A percentile compares a stretch with the other conserved stretches of the same genome.
Conservation (phyloP, 92 coral and sea anemone species). For the Chrysogorgia sp. region DNA sequence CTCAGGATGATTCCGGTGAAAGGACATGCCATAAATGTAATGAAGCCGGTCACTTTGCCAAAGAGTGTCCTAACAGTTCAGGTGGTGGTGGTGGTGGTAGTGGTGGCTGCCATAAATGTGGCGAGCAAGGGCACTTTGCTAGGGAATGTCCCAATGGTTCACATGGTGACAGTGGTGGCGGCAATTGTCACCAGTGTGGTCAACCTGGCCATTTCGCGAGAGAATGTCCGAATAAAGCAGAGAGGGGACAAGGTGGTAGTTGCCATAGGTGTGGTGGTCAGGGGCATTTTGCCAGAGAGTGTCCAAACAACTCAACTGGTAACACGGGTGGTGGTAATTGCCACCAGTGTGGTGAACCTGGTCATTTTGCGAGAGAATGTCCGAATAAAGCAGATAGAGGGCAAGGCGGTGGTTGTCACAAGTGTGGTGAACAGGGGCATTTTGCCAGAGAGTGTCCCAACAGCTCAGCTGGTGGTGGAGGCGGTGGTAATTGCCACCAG, state of each 20-base stretch:
- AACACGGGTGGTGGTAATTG: slow-evolving; percentile 50
- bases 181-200: slow-evolving; percentile 60
- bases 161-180: not conserved
- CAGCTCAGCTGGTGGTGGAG: slow-evolving; percentile 51
- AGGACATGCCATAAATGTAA: slow-evolving; percentile 60
- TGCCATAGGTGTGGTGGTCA: slow-evolving; percentile 38
- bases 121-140: slow-evolving; percentile 74
- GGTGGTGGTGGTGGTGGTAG: not conserved
- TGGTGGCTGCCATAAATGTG: slow-evolving; percentile 57
- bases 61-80: slow-evolving; percentile 53
- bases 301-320: slow-evolving; percentile 60
- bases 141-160: slow-evolving; percentile 39
- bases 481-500: slow-evolving; percentile 28
- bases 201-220: slow-evolving; percentile 85
- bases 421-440: slow-evolving; percentile 50
- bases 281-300: slow-evolving; percentile 66
- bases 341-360: slow-evolving; percentile 35
- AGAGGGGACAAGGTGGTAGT: slow-evolving; percentile 57
- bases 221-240: slow-evolving; percentile 67
- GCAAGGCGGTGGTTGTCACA: slow-evolving; percentile 49
- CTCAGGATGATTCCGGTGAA: slow-evolving; percentile 30
- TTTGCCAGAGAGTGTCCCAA: slow-evolving; percentile 76
- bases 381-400: not conserved
- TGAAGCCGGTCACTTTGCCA: slow-evolving; percentile 65
- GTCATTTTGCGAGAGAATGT: slow-evolving; percentile 49